Conservation (phyloP, 2,797 vertebrate genomes). For the Poeciliopsis infans region DNA sequence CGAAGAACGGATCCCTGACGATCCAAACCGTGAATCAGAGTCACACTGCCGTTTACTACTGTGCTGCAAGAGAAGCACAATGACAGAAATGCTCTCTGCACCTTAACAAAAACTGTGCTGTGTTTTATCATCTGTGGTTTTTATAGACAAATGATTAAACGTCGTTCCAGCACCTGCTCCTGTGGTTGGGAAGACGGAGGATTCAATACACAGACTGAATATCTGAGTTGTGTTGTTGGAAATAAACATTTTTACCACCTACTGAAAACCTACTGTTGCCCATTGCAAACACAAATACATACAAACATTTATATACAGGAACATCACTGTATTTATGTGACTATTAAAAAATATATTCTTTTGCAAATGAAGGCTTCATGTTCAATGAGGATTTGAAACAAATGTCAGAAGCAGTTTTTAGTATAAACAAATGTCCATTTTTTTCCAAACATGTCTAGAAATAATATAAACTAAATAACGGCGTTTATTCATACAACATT, state of each 20-base stretch:
- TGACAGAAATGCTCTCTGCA: slow-evolving; percentile 6
- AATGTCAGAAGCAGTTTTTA: too few relatives aligned
- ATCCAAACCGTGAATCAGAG: fast-evolving
- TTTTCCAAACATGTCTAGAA: too few relatives aligned
- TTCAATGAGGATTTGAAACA: too few relatives aligned
- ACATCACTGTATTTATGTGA: too few relatives aligned
- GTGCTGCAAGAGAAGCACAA: slow-evolving; percentile 42
- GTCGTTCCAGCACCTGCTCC: slow-evolving; percentile 20
- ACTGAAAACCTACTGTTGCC: not conserved
- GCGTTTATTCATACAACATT: too few relatives aligned
- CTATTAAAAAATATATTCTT: not conserved
- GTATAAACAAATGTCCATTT: too few relatives aligned
- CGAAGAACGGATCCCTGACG: slow-evolving; percentile 35
- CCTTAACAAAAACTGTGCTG: slow-evolving; percentile 19
- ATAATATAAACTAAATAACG: too few relatives aligned
- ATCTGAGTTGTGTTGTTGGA: not conserved
- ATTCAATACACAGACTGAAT: not conserved
- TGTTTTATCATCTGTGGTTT: slow-evolving; percentile 15
- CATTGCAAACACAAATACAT: too few relatives aligned
- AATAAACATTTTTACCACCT: not conserved
- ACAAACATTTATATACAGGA: not conserved
- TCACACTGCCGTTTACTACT: slow-evolving; percentile 42
- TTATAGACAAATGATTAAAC: not conserved
- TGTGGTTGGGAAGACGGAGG: not conserved
- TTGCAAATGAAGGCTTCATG: too few relatives aligned